Evolutionary conservation across 2,888 invertebrate species (phyloP).

Genomic region (Catocala nupta): DNA sequence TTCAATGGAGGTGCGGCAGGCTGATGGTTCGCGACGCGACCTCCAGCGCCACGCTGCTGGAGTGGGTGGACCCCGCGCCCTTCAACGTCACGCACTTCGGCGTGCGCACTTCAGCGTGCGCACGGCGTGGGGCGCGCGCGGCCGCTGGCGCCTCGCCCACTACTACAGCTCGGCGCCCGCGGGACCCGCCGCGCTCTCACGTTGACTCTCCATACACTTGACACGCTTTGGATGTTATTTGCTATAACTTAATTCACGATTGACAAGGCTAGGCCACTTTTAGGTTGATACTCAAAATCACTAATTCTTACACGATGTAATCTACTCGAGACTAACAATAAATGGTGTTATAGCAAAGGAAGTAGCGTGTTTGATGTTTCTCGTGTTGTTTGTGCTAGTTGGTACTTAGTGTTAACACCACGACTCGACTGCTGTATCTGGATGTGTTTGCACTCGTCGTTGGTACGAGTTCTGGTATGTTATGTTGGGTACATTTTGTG

Average conservation of each 20-base stretch:
- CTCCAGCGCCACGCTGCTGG: slow-evolving; percentile 85
- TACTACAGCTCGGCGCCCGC: slow-evolving; percentile 63
- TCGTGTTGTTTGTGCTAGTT: slow-evolving; percentile 4
- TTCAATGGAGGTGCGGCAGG: slow-evolving; percentile 87
- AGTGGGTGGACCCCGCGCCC: slow-evolving; percentile 88
- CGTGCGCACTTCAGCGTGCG: too few relatives aligned
- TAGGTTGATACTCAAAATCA: slow-evolving; percentile 40
- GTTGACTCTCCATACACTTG: slow-evolving; percentile 71
- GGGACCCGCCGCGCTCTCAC: slow-evolving; percentile 56
- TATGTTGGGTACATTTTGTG: slow-evolving; percentile 86
- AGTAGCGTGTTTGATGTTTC: slow-evolving; percentile 42
- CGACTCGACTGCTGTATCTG: slow-evolving; percentile 44
- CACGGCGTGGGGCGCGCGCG: slow-evolving; percentile 89
- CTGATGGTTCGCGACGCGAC: slow-evolving; percentile 81
- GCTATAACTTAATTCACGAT: slow-evolving; percentile 53
- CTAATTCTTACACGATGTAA: slow-evolving; percentile 28
- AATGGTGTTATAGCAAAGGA: slow-evolving; percentile 40
- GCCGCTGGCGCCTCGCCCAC: slow-evolving; percentile 86
- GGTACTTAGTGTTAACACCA: slow-evolving; percentile 7
- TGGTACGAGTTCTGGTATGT: slow-evolving; percentile 69
- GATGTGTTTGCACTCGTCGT: slow-evolving; percentile 53
- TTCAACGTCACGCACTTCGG: slow-evolving; percentile 89
- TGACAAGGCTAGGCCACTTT: slow-evolving; percentile 23
- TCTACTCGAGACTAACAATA: slow-evolving; percentile 46
- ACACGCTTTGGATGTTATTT: slow-evolving; percentile 70